Conservation (phyloP, 92 coral and sea anemone species). For the Zoanthus gigantus region DNA sequence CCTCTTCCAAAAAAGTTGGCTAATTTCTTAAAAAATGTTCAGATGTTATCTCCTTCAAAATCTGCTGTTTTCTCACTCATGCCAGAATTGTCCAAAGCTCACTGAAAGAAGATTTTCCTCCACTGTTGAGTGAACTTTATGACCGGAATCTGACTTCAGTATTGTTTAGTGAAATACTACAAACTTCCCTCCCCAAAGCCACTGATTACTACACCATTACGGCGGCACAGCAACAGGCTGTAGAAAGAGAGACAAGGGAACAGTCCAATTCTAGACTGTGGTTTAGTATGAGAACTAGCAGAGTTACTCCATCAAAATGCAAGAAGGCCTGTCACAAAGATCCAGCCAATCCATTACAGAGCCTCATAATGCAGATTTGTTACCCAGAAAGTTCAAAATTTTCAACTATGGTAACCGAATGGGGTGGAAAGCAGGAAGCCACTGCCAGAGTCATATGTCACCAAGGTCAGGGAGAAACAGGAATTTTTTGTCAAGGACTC, state of each 20-base stretch:
- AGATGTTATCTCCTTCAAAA: not conserved
- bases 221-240: conserved; percentile 22
- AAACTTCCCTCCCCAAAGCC: conserved; percentile 23
- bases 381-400: conserved; percentile 49
- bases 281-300: conserved; percentile 64
- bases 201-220: conserved; percentile 30
- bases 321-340: conserved; percentile 63
- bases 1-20: too few species aligned
- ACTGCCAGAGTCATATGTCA: conserved; percentile 52
- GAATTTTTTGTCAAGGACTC: conserved; percentile 37
- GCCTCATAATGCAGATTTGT: conserved; percentile 57
- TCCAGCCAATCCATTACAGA: conserved; percentile 51
- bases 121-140: conserved; percentile 38
- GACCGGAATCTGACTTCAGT: conserved; percentile 53
- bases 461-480: conserved; percentile 37
- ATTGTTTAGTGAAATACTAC: conserved; percentile 42
- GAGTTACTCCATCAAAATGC: conserved; percentile 63
- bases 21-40: too few species aligned
- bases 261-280: conserved; percentile 64
- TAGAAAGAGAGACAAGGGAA: conserved; percentile 46
- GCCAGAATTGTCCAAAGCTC: conserved; percentile 34
- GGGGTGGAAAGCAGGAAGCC: conserved; percentile 60
- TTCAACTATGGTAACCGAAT: conserved; percentile 52
- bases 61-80: too few species aligned
- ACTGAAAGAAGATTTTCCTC: conserved; percentile 53